Conservation (phyloP, 2,797 vertebrate species). For the Sparidentex hasta region DNA sequence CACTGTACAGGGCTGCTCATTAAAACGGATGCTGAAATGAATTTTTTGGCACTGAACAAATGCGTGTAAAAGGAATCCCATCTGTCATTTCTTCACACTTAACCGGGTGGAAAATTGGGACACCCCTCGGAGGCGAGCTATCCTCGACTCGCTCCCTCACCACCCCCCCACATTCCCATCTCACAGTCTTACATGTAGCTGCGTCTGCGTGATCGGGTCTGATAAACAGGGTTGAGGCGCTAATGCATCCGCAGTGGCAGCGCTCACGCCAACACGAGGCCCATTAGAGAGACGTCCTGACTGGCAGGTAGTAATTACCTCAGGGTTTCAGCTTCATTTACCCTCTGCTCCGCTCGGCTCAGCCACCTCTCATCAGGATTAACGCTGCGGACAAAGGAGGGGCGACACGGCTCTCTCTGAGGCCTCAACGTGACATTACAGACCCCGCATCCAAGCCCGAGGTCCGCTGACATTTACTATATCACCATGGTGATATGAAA, state of each 20-base stretch:
- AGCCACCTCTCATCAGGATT: conserved; percentile 50
- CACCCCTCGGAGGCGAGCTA: conserved; percentile 44
- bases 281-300: conserved; percentile 74
- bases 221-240: conserved; percentile 39
- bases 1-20: conserved; percentile 14
- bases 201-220: conserved; percentile 20
- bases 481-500: conserved; percentile 65
- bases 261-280: conserved; percentile 59
- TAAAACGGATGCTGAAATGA: conserved; percentile 32
- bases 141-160: neutral
- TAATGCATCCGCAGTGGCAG: conserved; percentile 48
- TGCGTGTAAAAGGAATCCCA: conserved; percentile 37
- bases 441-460: conserved; percentile 45
- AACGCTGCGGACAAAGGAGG: conserved; percentile 45
- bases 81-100: conserved; percentile 41
- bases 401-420: conserved; percentile 29
- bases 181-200: conserved; percentile 21
- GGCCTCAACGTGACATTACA: conserved; percentile 60
- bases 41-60: conserved; percentile 16
- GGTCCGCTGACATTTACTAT: conserved; percentile 71
- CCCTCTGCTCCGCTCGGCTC: conserved; percentile 46
- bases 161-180: conserved; percentile 10
- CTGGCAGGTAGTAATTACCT: conserved; percentile 81
- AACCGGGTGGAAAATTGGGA: conserved; percentile 52
- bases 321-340: conserved; percentile 74